phyloP scores from a whole-genome alignment of 2,888 invertebrate genomes.

The Apoderus coryli region DNA sequence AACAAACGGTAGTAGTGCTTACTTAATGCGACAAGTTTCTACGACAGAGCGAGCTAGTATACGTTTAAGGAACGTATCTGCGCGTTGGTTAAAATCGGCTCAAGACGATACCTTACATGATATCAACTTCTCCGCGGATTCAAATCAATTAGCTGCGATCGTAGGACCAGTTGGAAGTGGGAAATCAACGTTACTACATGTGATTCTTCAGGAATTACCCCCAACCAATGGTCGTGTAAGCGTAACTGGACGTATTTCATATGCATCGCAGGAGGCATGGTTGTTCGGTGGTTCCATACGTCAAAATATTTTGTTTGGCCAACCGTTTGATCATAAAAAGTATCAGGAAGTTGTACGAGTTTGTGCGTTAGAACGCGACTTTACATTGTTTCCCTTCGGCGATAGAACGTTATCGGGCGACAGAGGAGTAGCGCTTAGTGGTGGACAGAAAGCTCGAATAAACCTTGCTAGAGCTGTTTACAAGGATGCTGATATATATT shows the following conservation, averaged over 20 bases:
- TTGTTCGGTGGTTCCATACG: conserved; percentile 65
- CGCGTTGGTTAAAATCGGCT: conserved; percentile 7
- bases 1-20: neutral
- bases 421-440: conserved; percentile 53
- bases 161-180: conserved; percentile 50
- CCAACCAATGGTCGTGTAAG: conserved; percentile 45
- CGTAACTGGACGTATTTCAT: conserved; percentile 52
- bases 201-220: conserved; percentile 50
- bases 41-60: too few relatives aligned
- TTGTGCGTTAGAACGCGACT: conserved; percentile 55
- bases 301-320: conserved; percentile 84
- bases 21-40: too few relatives aligned
- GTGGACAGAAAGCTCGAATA: conserved; percentile 75
- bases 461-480: conserved; percentile 74
- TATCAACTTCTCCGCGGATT: conserved; percentile 31
- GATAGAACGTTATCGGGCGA: conserved; percentile 67
- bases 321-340: conserved; percentile 48
- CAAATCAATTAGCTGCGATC: conserved; percentile 38
- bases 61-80: conserved; percentile 9
- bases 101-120: conserved; percentile 8
- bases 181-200: conserved; percentile 38
- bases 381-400: conserved; percentile 55
- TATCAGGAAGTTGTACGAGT: conserved; percentile 50
- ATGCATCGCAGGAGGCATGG: conserved; percentile 78
- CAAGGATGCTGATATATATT: conserved; percentile 65